phyloP scores from a whole-genome alignment of 1,140 invertebrate species.

The Trichomalopsis sarcophagae region DNA sequence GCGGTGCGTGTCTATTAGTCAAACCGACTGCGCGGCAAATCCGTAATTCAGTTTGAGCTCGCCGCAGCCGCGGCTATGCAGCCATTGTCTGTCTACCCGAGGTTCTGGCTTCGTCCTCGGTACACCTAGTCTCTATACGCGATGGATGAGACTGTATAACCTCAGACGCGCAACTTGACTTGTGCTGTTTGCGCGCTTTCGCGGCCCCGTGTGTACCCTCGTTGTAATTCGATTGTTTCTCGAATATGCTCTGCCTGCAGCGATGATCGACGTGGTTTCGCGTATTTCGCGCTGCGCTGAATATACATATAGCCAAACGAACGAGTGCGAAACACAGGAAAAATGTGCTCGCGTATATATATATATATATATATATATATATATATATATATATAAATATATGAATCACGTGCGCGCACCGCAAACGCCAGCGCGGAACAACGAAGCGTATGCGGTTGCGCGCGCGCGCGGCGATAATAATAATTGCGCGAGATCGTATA shows the following conservation, averaged over 20 bases:
- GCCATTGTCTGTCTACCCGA: neutral
- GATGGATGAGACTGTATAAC: neutral
- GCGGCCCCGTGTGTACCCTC: no score
- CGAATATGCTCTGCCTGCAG: no score
- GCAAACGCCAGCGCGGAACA: conserved; percentile 8
- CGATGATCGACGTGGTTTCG: no score
- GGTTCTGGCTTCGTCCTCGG: no score
- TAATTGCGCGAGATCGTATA: conserved; percentile 31
- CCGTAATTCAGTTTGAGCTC: conserved; percentile 69
- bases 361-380: no score
- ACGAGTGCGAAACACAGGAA: no score
- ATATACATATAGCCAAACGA: no score
- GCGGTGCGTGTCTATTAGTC: conserved; percentile 63
- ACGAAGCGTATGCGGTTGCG: conserved; percentile 31
- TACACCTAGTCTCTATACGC: neutral
- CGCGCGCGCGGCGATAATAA: conserved; percentile 29
- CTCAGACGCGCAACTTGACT: conserved; percentile 4
- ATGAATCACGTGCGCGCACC: neutral
- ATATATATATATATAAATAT: no score
- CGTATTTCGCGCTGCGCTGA: no score
- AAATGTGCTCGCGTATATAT: no score
- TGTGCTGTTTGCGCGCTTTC: neutral
- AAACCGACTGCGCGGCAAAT: conserved; percentile 64
- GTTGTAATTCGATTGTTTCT: neutral
- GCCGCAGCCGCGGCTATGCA: conserved; percentile 50